Evolutionary conservation across 2,888 invertebrate species (phyloP), one percentile per base, ranked within the genome.

Genomic region (Philhelius pedissequus): DNA sequence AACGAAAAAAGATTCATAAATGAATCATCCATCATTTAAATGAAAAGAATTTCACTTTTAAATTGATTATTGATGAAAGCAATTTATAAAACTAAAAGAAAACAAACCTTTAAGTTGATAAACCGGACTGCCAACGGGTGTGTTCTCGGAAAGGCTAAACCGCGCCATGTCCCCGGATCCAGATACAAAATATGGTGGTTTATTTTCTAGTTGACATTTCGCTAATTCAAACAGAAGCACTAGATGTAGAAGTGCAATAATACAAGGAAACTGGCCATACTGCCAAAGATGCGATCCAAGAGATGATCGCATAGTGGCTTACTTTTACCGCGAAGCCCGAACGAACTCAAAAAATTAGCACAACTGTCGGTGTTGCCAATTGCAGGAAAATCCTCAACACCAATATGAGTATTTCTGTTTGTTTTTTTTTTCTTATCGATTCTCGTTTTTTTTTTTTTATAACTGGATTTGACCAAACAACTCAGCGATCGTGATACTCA

Each of bases 91-190:
- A 32, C 20, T 6, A 3, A 69, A 18, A 64, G n/a, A 60, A 69
- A 54, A 88, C 88, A 92, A 92, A 93, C 95, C 96, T 93, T 94
- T 94, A 43, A 96, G 92, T 87, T 95, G 95, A 91, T 96, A 96
- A 1, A 96, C 94, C 0, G 95, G 95, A 75, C 95, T 94, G 38
- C 96, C 96, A 11, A 95, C 94, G 40, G 93, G 93, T 1, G 96
- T 95, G 87, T 96, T 94, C 90, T 96, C 96, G 9, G 94, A 93
- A 11, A 96, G 90, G 74, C 94, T 94, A 88, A 96, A 94, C 80
- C 94, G 93, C 2, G 95, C 93, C 95, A 96, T 96, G 89, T 96
- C 96, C 1, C 96, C 96, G 1, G 92, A 92, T 86, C 95, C 95
- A 22, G 95, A 94, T 25, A 95, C 91, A 90, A 96, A 96, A 88